Percentiles rank a stretch among this genome's conserved stretches.
These are phyloP conservation scores for Lampris incognitus DNA, from an alignment of 2,113 vertebrate genomes.

Conservation along the genomic window DNA sequence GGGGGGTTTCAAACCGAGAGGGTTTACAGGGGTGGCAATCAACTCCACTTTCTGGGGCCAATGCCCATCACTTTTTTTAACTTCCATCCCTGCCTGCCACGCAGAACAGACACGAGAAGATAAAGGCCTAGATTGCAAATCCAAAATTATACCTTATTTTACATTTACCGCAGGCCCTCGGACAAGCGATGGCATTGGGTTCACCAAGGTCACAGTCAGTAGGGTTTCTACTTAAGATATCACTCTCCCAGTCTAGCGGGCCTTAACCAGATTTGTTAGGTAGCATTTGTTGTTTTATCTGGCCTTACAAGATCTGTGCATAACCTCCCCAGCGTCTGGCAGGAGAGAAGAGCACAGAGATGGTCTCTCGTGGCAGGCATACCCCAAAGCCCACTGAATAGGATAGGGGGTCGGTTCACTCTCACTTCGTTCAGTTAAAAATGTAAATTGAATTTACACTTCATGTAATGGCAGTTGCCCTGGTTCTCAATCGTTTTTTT, in stretches of 20 bases:
- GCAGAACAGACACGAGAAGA: constrained; percentile 32
- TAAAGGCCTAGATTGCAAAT: constrained; percentile 36
- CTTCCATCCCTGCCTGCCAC: constrained; percentile 40
- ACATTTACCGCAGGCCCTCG: constrained; percentile 34
- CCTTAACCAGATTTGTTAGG: constrained; percentile 36
- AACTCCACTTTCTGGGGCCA: constrained; percentile 26
- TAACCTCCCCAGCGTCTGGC: constrained; percentile 56
- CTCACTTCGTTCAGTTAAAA: constrained; percentile 28
- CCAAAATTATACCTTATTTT: constrained; percentile 46
- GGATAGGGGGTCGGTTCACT: constrained; percentile 6
- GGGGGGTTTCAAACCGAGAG: constrained; percentile 29
- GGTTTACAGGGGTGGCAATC: constrained; percentile 38
- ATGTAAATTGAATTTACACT: constrained; percentile 44
- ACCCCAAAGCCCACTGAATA: constrained; percentile 21
- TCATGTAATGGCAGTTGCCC: constrained; percentile 6
- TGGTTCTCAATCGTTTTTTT: constrained; percentile 22
- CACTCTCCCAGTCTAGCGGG: constrained; percentile 40
- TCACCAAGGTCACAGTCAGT: constrained; percentile 2
- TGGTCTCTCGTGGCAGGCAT: constrained; percentile 33
- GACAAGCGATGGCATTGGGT: constrained; percentile 11
- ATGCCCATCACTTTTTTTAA: constrained; percentile 30
- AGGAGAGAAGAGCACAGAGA: constrained; percentile 56
- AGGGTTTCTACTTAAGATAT: constrained; percentile 29
- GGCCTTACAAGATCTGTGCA: constrained; percentile 38
- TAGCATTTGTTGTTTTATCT: constrained; percentile 3